Percentiles rank a stretch among this genome's conserved stretches.
These are phyloP conservation scores for Capreolus pygargus DNA, from an alignment of 2,113 vertebrate species.

Conservation along the genomic window DNA sequence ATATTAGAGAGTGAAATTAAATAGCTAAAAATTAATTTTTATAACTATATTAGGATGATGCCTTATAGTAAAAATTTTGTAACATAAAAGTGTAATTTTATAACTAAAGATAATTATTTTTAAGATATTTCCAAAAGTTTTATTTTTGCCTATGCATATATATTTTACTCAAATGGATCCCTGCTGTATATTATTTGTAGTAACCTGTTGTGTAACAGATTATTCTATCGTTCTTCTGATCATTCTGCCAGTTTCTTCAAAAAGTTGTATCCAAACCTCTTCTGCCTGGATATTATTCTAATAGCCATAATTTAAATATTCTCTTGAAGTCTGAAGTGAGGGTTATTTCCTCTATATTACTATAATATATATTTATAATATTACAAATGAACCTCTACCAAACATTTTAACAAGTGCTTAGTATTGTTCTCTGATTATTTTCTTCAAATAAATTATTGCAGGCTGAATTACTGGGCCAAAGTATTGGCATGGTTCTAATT, in stretches of 20 bases:
- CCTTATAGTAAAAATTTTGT: background rate
- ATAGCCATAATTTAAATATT: background rate
- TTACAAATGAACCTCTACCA: background rate
- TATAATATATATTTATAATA: background rate
- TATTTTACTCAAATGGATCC: background rate
- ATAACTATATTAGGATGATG: background rate
- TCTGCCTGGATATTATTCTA: background rate
- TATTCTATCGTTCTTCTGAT: background rate
- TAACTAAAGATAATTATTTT: background rate
- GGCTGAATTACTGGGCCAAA: background rate
- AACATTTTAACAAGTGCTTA: background rate
- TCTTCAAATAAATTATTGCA: background rate
- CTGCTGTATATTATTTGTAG: background rate
- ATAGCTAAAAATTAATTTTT: background rate
- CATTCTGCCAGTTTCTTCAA: background rate
- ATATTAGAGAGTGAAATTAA: background rate
- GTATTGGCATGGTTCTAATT: background rate
- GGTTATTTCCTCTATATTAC: background rate
- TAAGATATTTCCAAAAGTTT: background rate
- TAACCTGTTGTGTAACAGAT: background rate
- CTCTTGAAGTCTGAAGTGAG: background rate
- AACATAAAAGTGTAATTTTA: background rate
- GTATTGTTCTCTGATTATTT: background rate
- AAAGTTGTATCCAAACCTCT: background rate
- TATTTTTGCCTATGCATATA: background rate